Percentiles rank a stretch among this genome's conserved stretches.
Conservation (phyloP, 2,113 vertebrate species). For the Cinclus cinclus region DNA sequence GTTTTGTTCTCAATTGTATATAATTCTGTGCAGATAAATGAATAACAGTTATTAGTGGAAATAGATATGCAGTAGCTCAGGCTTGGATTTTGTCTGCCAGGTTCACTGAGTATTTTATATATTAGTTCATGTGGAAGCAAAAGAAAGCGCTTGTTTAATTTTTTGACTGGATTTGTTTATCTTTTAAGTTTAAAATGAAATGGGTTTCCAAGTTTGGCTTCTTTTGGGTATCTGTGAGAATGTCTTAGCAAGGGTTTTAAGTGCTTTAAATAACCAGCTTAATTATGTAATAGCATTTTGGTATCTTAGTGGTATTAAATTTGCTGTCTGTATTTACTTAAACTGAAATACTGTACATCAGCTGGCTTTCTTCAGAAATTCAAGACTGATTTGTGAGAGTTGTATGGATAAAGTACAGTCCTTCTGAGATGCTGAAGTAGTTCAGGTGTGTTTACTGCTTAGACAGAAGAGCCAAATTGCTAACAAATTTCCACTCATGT, state of each 20-base stretch:
- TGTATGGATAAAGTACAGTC: background rate
- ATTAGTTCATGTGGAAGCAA: background rate
- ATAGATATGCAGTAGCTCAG: background rate
- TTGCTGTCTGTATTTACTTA: background rate
- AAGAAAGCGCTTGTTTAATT: background rate
- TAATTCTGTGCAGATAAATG: background rate
- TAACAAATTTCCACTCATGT: background rate
- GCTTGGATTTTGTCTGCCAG: background rate
- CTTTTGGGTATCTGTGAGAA: background rate
- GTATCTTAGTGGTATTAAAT: background rate
- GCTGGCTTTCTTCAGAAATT: background rate
- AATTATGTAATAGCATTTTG: slow-evolving; percentile 28
- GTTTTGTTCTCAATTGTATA: background rate
- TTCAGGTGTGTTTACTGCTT: background rate
- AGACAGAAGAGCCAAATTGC: background rate
- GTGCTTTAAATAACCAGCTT: slow-evolving; percentile 45
- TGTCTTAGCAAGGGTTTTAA: background rate
- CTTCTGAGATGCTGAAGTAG: background rate
- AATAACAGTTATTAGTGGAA: background rate
- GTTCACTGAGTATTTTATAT: background rate
- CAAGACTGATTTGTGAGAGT: background rate
- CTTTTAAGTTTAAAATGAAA: background rate
- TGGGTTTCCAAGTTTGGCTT: background rate
- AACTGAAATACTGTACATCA: background rate
- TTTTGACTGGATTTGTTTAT: background rate